A percentile compares a stretch with the other conserved stretches of the same genome.
Conservation (phyloP, 1,140 invertebrate genomes). For the Colletes latitarsis region DNA sequence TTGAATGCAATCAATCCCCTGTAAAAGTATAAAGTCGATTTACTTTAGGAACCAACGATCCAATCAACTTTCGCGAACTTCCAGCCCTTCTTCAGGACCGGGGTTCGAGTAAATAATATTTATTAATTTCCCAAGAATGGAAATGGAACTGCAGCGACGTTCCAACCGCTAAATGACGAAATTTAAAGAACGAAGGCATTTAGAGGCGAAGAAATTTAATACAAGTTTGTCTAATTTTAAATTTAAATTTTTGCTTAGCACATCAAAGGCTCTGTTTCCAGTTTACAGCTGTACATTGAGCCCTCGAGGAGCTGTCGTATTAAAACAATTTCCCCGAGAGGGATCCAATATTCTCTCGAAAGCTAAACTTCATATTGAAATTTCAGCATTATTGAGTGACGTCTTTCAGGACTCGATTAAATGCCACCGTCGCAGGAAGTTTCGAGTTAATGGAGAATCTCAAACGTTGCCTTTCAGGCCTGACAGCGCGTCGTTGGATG, state of each 20-base stretch:
- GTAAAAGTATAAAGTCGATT: slow-evolving; percentile 34
- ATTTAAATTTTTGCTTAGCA: too few species aligned
- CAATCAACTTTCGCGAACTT: slow-evolving; percentile 31
- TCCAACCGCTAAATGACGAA: background rate
- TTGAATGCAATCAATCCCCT: slow-evolving; percentile 32
- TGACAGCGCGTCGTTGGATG: background rate
- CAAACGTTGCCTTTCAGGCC: background rate
- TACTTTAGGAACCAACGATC: slow-evolving; percentile 31
- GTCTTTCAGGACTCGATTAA: slow-evolving; percentile 19
- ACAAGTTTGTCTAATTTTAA: too few species aligned
- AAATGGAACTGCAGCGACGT: background rate
- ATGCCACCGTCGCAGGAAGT: background rate
- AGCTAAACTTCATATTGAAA: slow-evolving; percentile 14
- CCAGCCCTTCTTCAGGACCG: background rate
- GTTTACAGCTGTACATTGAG: background rate
- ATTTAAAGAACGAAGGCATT: background rate
- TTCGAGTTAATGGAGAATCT: slow-evolving; percentile 5
- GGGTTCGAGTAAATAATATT: slow-evolving; percentile 25
- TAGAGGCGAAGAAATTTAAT: too few species aligned
- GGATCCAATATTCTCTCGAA: background rate
- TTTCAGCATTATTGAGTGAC: slow-evolving; percentile 14
- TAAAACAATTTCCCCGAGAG: background rate
- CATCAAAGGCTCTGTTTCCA: too few species aligned
- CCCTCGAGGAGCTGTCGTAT: too few species aligned
- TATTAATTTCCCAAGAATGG: slow-evolving; percentile 5